Evolutionary conservation across 2,113 vertebrate species (phyloP).

Genomic region (Nycticorax nycticorax): DNA sequence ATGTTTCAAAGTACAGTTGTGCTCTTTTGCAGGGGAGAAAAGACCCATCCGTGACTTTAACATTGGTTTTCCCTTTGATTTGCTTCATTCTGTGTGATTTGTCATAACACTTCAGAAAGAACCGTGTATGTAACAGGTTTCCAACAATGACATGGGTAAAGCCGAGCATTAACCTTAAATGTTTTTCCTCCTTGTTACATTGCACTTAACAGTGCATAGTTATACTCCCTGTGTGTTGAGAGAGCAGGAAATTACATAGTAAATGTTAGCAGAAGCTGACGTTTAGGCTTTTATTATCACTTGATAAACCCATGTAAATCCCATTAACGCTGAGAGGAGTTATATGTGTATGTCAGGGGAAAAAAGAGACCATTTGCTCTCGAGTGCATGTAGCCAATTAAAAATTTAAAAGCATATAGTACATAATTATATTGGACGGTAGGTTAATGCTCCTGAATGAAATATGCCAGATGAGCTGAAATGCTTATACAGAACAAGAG

Average conservation of each 20-base stretch:
- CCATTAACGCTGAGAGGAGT: not conserved
- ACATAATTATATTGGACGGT: not conserved
- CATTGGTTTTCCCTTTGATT: not conserved
- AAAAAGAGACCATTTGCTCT: not conserved
- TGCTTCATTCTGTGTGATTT: not conserved
- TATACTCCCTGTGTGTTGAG: not conserved
- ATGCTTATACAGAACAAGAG: not conserved
- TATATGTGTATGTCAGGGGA: not conserved
- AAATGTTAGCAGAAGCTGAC: constrained; percentile 10
- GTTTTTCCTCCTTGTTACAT: not conserved
- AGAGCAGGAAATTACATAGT: constrained; percentile 16
- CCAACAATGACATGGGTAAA: not conserved
- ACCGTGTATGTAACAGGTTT: fast-evolving
- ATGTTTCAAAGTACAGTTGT: not conserved
- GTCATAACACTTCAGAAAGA: not conserved
- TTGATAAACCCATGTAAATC: constrained; percentile 44
- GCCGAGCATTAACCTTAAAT: not conserved
- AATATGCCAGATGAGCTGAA: not conserved
- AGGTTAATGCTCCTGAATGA: constrained; percentile 37
- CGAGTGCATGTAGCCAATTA: not conserved
- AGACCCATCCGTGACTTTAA: not conserved
- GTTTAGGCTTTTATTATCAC: constrained; percentile 23
- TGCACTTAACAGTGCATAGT: not conserved
- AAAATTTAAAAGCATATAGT: constrained; percentile 40
- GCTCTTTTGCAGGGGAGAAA: not conserved